Evolutionary conservation across 2,797 vertebrate genomes (phyloP).

Genomic region (Chiloscyllium punctatum): DNA sequence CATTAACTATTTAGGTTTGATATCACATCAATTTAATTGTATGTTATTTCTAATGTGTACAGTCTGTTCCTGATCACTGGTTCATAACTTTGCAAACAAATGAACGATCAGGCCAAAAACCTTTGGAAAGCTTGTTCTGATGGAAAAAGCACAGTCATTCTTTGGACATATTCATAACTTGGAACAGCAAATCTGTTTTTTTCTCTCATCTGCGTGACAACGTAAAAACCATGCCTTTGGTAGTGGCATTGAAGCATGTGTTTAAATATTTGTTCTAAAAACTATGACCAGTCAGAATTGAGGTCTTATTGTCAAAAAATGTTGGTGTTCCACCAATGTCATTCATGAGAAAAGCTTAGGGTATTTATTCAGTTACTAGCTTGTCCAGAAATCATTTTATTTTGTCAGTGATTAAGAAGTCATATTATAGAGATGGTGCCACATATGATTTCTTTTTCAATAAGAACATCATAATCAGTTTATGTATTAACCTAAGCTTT

Average conservation of each 20-base stretch:
- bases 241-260: neutral
- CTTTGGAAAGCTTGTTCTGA: neutral
- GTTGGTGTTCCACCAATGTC: neutral
- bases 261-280: neutral
- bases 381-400: neutral
- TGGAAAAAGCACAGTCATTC: neutral
- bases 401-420: neutral
- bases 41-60: conserved; percentile 1
- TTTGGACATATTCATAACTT: neutral
- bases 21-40: neutral
- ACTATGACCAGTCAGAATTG: neutral
- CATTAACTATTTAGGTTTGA: neutral
- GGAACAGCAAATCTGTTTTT: neutral
- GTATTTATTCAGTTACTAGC: neutral
- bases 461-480: neutral
- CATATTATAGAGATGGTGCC: neutral
- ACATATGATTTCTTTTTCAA: neutral
- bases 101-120: neutral
- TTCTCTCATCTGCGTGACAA: neutral
- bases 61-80: neutral
- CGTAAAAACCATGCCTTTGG: neutral
- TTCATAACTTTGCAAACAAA: conserved; percentile 12
- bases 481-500: neutral
- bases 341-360: neutral
- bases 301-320: neutral